A percentile compares a stretch with the other conserved stretches of the same genome.
phyloP scores from a whole-genome alignment of 2,113 vertebrate genomes.

The Sturnus vulgaris region DNA sequence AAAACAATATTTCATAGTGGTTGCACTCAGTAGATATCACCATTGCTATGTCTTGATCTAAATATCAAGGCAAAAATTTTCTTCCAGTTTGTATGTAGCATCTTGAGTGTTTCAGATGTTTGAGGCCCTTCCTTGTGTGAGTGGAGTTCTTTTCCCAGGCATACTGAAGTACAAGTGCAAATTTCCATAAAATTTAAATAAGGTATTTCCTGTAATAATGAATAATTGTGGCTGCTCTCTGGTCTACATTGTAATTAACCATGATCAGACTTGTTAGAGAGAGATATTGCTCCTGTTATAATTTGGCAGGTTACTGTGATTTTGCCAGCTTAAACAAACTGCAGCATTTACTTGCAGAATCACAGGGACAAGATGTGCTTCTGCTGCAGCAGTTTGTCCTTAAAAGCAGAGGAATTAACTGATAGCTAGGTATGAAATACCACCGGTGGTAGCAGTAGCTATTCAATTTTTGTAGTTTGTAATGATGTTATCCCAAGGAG shows the following conservation, averaged over 20 bases:
- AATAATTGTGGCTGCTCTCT: constrained; percentile 84
- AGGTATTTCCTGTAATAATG: constrained; percentile 90
- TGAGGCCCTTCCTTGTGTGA: constrained; percentile 52
- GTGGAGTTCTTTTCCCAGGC: constrained; percentile 54
- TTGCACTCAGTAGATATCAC: constrained; percentile 30
- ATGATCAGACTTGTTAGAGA: constrained; percentile 82
- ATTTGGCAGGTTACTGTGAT: constrained; percentile 73
- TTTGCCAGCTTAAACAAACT: constrained; percentile 72
- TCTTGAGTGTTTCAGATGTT: constrained; percentile 58
- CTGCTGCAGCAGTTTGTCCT: constrained; percentile 4
- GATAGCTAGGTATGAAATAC: neutral
- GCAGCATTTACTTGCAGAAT: constrained; percentile 60
- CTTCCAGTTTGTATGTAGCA: constrained; percentile 17
- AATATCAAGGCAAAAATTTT: constrained; percentile 51
- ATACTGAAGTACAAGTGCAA: constrained; percentile 69
- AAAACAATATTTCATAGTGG: neutral
- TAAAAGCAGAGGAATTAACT: constrained; percentile 10
- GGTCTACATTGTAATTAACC: constrained; percentile 87
- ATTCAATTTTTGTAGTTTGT: neutral
- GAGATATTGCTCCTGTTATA: constrained; percentile 74
- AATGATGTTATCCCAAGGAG: neutral
- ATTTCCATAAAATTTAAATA: constrained; percentile 93
- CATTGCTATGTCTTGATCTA: constrained; percentile 20
- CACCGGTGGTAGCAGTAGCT: neutral
- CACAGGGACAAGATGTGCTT: neutral